phyloP scores from a whole-genome alignment of 1,140 invertebrate species.

The Arion vulgaris region DNA sequence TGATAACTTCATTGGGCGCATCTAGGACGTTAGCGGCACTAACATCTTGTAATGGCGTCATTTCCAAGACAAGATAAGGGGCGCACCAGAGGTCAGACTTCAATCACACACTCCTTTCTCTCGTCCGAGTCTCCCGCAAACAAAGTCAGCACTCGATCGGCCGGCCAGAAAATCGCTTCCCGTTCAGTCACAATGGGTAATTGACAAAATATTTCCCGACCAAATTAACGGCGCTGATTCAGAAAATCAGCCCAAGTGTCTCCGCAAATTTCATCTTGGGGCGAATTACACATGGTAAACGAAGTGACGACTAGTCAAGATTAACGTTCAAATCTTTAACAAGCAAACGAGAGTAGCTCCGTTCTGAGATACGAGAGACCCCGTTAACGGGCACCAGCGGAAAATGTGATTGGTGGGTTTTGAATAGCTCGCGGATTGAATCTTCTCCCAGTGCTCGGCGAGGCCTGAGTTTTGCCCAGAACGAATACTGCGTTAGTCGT shows the following conservation, averaged over 20 bases:
- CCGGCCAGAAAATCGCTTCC: slow-evolving; percentile 36
- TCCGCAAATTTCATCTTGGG: slow-evolving; percentile 39
- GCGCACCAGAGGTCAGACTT: slow-evolving; percentile 20
- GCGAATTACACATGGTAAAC: slow-evolving; percentile 38
- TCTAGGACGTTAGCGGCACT: background rate
- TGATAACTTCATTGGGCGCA: background rate
- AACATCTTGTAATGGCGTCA: slow-evolving; percentile 26
- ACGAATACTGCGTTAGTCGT: slow-evolving; percentile 26
- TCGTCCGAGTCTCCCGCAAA: slow-evolving; percentile 7
- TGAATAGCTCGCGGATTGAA: slow-evolving; percentile 41
- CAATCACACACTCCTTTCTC: slow-evolving; percentile 36
- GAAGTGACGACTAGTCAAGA: slow-evolving; percentile 35
- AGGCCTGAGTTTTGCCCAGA: slow-evolving; percentile 21
- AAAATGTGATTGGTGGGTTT: slow-evolving; percentile 37
- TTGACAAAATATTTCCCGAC: slow-evolving; percentile 44
- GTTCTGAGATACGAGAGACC: slow-evolving; percentile 6
- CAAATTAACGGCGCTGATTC: slow-evolving; percentile 36
- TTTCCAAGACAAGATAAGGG: slow-evolving; percentile 13
- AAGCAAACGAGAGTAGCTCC: slow-evolving; percentile 26
- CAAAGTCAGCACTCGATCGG: slow-evolving; percentile 31
- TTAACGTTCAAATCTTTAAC: slow-evolving; percentile 39
- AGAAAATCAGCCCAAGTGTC: slow-evolving; percentile 37
- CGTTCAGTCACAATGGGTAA: slow-evolving; percentile 35
- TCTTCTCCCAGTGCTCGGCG: slow-evolving; percentile 18
- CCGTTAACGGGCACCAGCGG: slow-evolving; percentile 1